Evolutionary conservation across 2,113 vertebrate genomes (phyloP), one percentile per base, ranked within the genome.

Genomic region (Pica pica): DNA sequence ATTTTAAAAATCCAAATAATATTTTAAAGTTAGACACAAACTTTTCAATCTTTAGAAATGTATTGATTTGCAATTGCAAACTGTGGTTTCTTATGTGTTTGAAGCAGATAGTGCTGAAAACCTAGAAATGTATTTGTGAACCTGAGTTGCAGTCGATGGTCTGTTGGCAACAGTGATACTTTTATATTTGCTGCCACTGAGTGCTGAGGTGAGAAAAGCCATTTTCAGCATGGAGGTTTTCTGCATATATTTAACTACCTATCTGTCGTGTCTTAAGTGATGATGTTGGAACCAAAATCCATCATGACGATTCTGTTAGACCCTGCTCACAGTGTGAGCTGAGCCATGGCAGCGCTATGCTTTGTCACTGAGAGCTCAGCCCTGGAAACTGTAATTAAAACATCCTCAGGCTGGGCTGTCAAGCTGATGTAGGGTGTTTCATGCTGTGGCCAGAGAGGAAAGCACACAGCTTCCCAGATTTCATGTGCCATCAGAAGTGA

Each of bases 191-290:
- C 22, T 86, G 64, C 24, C 20, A 19, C 27, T 22, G 23, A 52
- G 30, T 3, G 4, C 44, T 80, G 59, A 86, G 79, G 22, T 73
- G 44, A 67, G 49, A 56, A 56, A 49, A 26, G 39, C 15, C 21
- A 28, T 79, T 79, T 67, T 47, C 67, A 73, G 61, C 46, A 60
- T 0, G 0, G 28, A 41, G 15, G 11, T 23, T 79, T 60, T 65
- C 52, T 79, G 52, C 21, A 68, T 13, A 1, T 31, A 6, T 76
- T 69, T 68, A 30, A 13, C 28, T 44, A 1, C 2, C 3, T 28
- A 3, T n/a, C 5, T 8, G 26, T 49, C 3, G 1, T 4, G 0
- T 50, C 59, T 33, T 0, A 2, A 68, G 57, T 0, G 0, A n/a
- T 16, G 41, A 16, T 18, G 13, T 35, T 35, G 41, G 41, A 69